phyloP scores from a whole-genome alignment of 2,797 vertebrate genomes.

The Sibirionetta formosa region DNA sequence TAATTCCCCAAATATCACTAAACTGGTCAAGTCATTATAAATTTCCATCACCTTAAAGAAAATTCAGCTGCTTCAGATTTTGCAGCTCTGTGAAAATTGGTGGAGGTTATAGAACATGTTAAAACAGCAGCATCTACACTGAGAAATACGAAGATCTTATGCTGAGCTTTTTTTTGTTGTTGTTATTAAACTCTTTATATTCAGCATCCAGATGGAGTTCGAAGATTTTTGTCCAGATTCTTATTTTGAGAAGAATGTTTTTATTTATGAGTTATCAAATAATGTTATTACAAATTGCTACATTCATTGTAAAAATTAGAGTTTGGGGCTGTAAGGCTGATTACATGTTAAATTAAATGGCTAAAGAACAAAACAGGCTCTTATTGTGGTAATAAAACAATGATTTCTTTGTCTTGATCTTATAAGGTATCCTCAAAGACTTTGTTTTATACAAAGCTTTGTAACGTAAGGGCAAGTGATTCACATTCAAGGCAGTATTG shows the following conservation, averaged over 20 bases:
- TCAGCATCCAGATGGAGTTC: not conserved
- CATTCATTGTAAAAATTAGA: not conserved
- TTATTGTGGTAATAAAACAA: not conserved
- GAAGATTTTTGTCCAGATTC: not conserved
- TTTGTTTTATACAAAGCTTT: not conserved
- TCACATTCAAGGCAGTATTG: constrained; percentile 6
- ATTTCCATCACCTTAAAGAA: constrained; percentile 39
- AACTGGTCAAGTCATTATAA: constrained; percentile 7
- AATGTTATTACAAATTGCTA: not conserved
- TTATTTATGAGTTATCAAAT: not conserved
- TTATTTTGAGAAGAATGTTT: not conserved
- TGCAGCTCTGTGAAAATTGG: constrained; percentile 12
- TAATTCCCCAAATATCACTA: constrained; percentile 53
- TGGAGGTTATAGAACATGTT: not conserved
- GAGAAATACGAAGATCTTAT: not conserved
- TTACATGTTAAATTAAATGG: not conserved
- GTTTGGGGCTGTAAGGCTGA: not conserved
- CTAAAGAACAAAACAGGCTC: not conserved
- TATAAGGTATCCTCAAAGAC: not conserved
- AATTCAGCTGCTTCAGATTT: constrained; percentile 20
- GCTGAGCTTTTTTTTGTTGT: not conserved
- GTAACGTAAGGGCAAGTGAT: constrained; percentile 3
- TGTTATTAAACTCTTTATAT: not conserved
- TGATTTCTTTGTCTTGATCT: not conserved
- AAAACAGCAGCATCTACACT: not conserved